Base-by-base conservation (phyloP, 53 echinoderm and acorn worm species). In the Temnopleurus reevesii region DNA sequence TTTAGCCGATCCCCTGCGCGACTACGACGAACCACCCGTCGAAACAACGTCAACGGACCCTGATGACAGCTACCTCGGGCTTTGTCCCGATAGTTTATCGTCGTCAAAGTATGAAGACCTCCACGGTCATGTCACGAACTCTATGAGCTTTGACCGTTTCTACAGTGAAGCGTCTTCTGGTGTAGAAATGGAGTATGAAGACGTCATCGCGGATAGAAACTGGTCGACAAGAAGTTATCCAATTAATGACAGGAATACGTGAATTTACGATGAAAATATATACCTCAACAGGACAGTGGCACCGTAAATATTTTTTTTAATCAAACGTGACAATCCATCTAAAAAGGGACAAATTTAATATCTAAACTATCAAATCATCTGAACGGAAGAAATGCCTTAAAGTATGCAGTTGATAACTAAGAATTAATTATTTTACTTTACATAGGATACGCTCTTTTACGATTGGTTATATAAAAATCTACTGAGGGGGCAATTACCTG, bases 91-190 rank as follows among this genome's bases (percentile, higher is more conserved):
- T 46, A 87, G 88, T 21, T 71, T 87, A 18, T 87, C 88, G 71
- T 87, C 88, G 27, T 87, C 88, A n/a, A 87, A 87, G 36, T 87
- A 87, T 71, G 88, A 87, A 26, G 88, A 87, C 30, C 88, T 87
- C 0, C 88, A 87, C 17, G 28, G 65, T 4, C 88, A 66, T 34
- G 71, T 66, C 2, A 66, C 47, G 65, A 25, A 45, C 21, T 66
- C 65, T 1, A 18, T 87, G 3, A 66, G 71, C 36, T 87, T 66
- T 15, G 88, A 87, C 51, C 53, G 88, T 8, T 87, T 65, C 54
- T 87, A 87, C 71, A 47, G 27, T 17, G 88, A 87, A 31, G 66
- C 88, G 31, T 60, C 59, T 9, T 19, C 79, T 0, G 49, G 3
- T 7, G 30, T 33, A 10, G 88, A 87, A 71, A 12, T 87, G 34